Evolutionary conservation across 2,113 vertebrate species (phyloP).

Genomic region (Dromiciops gliroides): DNA sequence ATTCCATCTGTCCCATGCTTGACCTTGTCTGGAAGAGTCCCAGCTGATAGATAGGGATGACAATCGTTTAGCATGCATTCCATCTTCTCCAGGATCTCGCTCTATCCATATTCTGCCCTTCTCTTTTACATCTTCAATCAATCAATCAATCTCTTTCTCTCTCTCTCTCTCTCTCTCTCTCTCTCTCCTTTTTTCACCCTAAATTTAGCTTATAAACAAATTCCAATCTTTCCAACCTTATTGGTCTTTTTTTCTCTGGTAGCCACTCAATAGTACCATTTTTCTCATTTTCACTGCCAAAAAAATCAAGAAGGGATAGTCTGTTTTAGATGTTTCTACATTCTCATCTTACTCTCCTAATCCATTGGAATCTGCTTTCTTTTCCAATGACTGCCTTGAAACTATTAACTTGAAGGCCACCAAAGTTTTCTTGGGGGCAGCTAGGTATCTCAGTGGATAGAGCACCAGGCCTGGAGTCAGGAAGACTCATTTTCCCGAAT

Average conservation of each 20-base stretch:
- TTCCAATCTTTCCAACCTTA: background rate
- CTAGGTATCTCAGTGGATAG: background rate
- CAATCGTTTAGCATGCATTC: background rate
- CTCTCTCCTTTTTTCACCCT: background rate
- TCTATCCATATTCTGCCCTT: background rate
- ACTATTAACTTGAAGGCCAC: background rate
- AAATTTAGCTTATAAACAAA: background rate
- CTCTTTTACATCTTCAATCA: background rate
- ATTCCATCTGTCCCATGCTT: background rate
- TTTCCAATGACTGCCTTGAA: background rate
- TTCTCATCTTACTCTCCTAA: background rate
- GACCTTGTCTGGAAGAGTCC: background rate
- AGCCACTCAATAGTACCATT: background rate
- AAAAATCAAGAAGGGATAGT: background rate
- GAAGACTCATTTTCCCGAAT: background rate
- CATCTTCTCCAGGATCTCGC: background rate
- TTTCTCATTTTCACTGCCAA: background rate
- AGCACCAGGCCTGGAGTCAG: background rate
- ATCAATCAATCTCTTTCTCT: too few species aligned
- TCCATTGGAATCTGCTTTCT: background rate
- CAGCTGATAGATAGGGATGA: background rate
- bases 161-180: too few species aligned
- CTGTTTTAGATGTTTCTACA: background rate
- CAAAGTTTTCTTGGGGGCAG: background rate
- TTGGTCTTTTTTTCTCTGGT: background rate